A percentile compares a stretch with the other conserved stretches of the same genome.
Conservation (phyloP, 2,888 invertebrate genomes). For the Chironomus tentans region DNA sequence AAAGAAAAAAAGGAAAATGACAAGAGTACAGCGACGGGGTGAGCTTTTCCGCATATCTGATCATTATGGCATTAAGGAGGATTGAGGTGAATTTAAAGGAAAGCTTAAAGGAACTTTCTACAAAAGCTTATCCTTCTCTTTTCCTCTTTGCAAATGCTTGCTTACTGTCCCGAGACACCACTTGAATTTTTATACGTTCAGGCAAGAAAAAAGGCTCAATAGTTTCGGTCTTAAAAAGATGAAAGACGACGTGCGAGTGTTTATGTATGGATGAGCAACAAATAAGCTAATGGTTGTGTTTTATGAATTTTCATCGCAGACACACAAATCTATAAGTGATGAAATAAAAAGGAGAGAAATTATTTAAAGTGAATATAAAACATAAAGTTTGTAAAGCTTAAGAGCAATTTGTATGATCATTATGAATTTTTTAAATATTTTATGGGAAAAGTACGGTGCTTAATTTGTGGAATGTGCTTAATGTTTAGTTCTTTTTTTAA, state of each 20-base stretch:
- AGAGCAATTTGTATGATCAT: not conserved
- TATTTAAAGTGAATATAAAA: too few relatives aligned
- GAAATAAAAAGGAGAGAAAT: too few relatives aligned
- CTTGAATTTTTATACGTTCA: not conserved
- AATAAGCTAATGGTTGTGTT: not conserved
- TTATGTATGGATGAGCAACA: not conserved
- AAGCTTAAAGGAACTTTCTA: not conserved
- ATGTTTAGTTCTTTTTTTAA: not conserved
- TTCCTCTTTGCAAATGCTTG: not conserved
- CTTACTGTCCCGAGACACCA: not conserved
- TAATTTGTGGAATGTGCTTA: not conserved
- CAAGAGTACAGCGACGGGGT: not conserved
- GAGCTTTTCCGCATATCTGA: slow-evolving; percentile 16
- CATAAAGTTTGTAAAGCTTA: too few relatives aligned
- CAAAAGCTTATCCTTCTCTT: not conserved
- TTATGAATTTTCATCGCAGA: not conserved
- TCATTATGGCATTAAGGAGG: slow-evolving; percentile 6
- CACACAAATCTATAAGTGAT: too few relatives aligned
- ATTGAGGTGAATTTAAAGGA: slow-evolving; percentile 8
- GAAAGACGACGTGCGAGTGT: not conserved
- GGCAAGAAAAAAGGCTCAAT: not conserved
- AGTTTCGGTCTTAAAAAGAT: too few relatives aligned
- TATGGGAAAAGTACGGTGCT: not conserved
- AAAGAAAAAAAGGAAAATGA: not conserved
- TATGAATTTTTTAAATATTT: not conserved